These are phyloP conservation scores for Irena cyanogastra DNA, from an alignment of 2,113 vertebrate species.

Conservation along the genomic window DNA sequence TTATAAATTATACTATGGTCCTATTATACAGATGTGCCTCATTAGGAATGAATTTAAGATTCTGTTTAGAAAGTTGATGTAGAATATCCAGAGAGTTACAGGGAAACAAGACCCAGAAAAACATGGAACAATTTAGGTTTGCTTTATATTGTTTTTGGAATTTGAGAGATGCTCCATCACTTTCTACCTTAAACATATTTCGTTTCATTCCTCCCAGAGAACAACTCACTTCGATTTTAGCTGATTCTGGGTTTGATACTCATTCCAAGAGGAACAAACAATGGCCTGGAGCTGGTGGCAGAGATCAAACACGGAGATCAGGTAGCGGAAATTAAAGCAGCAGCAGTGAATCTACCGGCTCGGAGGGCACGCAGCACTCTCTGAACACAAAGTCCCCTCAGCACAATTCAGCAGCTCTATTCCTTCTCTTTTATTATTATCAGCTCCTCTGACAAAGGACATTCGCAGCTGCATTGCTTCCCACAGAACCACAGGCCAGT, in stretches of 20 bases:
- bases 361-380: background rate
- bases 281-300: background rate
- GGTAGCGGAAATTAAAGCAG: background rate
- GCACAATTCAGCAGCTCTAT: background rate
- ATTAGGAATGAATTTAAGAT: background rate
- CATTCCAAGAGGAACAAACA: background rate
- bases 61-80: background rate
- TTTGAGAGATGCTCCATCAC: background rate
- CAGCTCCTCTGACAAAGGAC: background rate
- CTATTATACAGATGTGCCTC: background rate
- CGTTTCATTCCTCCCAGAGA: background rate
- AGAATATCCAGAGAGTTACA: background rate
- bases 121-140: background rate
- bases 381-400: background rate
- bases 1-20: background rate
- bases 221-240: background rate
- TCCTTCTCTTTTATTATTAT: background rate
- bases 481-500: background rate
- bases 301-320: background rate
- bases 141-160: background rate
- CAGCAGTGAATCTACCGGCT: fast-evolving
- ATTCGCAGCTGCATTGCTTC: background rate
- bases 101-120: background rate
- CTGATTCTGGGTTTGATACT: background rate
- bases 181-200: background rate